Conservation (phyloP, 1,140 invertebrate genomes). For the Bombus vancouverensis region DNA sequence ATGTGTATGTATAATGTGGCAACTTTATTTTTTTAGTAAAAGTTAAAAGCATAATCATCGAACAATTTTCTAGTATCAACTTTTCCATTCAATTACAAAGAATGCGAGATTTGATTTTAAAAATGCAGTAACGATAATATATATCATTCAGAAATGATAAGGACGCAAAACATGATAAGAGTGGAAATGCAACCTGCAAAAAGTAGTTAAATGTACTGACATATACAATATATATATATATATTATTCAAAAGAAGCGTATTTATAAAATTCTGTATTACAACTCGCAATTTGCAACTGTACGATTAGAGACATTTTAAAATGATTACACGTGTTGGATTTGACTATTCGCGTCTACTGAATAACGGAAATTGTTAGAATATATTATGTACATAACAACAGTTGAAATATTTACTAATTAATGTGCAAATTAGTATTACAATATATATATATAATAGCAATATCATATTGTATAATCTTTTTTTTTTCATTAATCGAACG, state of each 20-base stretch:
- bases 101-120: background rate
- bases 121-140: background rate
- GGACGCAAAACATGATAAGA: background rate
- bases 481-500: background rate
- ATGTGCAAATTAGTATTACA: no score
- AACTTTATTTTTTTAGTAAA: background rate
- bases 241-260: background rate
- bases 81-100: background rate
- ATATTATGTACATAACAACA: no score
- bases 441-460: no score
- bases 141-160: background rate
- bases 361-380: no score
- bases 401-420: no score
- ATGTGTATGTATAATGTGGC: background rate
- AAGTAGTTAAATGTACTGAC: background rate
- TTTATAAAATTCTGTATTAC: background rate
- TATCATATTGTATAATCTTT: no score
- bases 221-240: background rate
- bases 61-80: background rate
- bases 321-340: background rate
- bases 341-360: no score
- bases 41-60: background rate
- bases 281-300: background rate
- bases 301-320: background rate
- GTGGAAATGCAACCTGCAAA: background rate